These are phyloP conservation scores for Pyrrhosoma nymphula DNA, from an alignment of 2,888 invertebrate species.

Conservation along the genomic window DNA sequence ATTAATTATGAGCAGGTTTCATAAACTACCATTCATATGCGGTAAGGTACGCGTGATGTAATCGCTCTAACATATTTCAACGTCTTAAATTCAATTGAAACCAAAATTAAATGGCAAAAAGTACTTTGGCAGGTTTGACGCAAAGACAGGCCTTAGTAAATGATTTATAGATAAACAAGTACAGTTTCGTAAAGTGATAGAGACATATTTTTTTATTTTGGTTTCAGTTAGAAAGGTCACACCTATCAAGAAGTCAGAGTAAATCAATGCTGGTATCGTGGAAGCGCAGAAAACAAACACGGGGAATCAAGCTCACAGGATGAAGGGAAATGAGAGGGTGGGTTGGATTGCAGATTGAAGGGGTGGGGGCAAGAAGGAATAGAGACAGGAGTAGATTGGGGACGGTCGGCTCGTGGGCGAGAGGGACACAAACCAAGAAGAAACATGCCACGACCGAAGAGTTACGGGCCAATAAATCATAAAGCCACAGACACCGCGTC, in stretches of 20 bases:
- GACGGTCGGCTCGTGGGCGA: background rate
- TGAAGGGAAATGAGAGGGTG: background rate
- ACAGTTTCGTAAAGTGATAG: too few relatives aligned
- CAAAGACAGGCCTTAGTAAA: too few relatives aligned
- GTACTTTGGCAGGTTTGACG: too few relatives aligned
- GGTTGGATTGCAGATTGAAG: background rate
- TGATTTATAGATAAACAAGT: too few relatives aligned
- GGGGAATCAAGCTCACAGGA: background rate
- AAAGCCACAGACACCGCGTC: slow-evolving; percentile 57
- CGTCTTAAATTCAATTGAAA: too few relatives aligned
- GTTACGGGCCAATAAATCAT: slow-evolving; percentile 63
- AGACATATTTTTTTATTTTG: background rate
- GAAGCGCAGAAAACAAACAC: background rate
- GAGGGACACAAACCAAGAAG: slow-evolving; percentile 24
- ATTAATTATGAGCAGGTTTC: too few relatives aligned
- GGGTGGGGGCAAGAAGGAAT: too few relatives aligned
- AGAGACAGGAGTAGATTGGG: background rate
- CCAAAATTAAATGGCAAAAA: too few relatives aligned
- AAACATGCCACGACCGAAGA: slow-evolving; percentile 41
- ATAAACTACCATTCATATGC: too few relatives aligned
- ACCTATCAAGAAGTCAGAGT: background rate
- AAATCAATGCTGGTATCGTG: background rate
- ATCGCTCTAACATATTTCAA: too few relatives aligned
- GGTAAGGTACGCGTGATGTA: too few relatives aligned
- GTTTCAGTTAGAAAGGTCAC: background rate